Conservation (phyloP, 2,888 invertebrate genomes). For the Ischnus inquisitorius region DNA sequence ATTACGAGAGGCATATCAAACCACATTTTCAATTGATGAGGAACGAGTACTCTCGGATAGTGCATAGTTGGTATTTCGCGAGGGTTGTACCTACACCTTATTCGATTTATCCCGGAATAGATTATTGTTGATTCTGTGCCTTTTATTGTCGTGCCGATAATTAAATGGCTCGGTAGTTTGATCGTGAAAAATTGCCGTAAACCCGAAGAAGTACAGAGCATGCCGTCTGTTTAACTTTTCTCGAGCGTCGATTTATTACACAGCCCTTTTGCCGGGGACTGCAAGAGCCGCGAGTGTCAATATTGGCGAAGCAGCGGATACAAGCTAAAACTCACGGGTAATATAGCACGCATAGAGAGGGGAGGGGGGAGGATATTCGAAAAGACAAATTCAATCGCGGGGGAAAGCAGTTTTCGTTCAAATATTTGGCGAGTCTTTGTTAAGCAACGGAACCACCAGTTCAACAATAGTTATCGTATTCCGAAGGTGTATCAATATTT, state of each 20-base stretch:
- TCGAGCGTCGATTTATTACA: slow-evolving; percentile 51
- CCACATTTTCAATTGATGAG: slow-evolving; percentile 67
- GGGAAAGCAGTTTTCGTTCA: slow-evolving; percentile 41
- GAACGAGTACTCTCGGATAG: not conserved
- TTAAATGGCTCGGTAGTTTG: not conserved
- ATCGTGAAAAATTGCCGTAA: slow-evolving; percentile 12
- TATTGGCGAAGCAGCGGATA: slow-evolving; percentile 56
- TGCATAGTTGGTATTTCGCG: not conserved
- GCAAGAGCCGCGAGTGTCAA: slow-evolving; percentile 44
- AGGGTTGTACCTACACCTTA: too few species aligned
- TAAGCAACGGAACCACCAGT: not conserved
- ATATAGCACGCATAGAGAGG: slow-evolving; percentile 18
- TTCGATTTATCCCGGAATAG: not conserved
- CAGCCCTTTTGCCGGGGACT: slow-evolving; percentile 21
- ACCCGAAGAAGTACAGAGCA: not conserved
- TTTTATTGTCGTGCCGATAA: not conserved
- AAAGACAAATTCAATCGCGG: slow-evolving; percentile 72
- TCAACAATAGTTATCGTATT: not conserved
- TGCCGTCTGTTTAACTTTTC: slow-evolving; percentile 43
- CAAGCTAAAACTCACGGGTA: slow-evolving; percentile 14
- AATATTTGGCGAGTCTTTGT: slow-evolving; percentile 68
- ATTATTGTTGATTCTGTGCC: not conserved
- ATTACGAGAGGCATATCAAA: slow-evolving; percentile 67
- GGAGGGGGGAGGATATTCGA: not conserved
- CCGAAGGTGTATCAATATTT: slow-evolving; percentile 34